These are phyloP conservation scores for Hozukius guyotensis DNA, from an alignment of 2,797 vertebrate genomes.

Conservation along the genomic window DNA sequence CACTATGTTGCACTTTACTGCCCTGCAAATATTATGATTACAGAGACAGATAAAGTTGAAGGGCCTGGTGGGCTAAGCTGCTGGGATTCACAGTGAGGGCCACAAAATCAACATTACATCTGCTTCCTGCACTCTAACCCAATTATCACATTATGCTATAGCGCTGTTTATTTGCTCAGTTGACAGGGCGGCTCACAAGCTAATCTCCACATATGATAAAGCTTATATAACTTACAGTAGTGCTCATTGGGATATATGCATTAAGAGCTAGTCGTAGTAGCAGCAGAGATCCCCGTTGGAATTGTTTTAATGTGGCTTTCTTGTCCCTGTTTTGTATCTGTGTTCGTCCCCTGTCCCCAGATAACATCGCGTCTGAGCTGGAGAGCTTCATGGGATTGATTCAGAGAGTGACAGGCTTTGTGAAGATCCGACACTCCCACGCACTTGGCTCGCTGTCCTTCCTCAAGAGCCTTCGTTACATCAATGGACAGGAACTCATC, in stretches of 20 bases:
- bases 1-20: conserved; percentile 13
- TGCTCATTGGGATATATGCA: conserved; percentile 13
- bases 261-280: conserved; percentile 1
- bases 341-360: conserved; percentile 73
- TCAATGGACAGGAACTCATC: conserved; percentile 92
- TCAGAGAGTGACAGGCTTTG: conserved; percentile 94
- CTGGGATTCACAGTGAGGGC: conserved; percentile 18
- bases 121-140: conserved; percentile 37
- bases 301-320: conserved; percentile 16
- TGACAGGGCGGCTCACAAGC: conserved; percentile 26
- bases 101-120: conserved; percentile 48
- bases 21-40: conserved; percentile 14
- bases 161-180: conserved; percentile 50
- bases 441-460: conserved; percentile 95
- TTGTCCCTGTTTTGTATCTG: conserved; percentile 6
- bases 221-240: neutral
- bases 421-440: conserved; percentile 97
- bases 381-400: conserved; percentile 98
- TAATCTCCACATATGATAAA: conserved; percentile 50
- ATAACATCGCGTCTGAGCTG: conserved; percentile 97
- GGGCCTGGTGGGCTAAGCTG: conserved; percentile 1
- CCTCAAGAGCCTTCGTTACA: conserved; percentile 93
- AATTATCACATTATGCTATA: conserved; percentile 62
- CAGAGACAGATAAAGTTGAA: conserved; percentile 12
- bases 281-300: neutral